These are phyloP conservation scores for Galemys pyrenaicus DNA, from an alignment of 2,113 vertebrate genomes.

Conservation along the genomic window DNA sequence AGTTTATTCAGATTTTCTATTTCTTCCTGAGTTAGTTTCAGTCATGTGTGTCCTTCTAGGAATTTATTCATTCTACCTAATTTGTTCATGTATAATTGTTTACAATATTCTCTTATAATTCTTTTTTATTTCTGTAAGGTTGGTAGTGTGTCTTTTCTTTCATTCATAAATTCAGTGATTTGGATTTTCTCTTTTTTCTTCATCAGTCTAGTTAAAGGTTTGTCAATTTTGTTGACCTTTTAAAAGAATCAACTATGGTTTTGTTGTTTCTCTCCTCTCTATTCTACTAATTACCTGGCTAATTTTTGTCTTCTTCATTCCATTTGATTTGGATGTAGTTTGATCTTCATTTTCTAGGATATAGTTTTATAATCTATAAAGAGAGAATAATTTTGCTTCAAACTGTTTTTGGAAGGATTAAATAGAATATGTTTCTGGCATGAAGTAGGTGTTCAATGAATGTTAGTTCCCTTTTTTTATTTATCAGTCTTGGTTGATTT, in stretches of 20 bases:
- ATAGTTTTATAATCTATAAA: not conserved
- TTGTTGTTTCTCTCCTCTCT: slow-evolving; percentile 22
- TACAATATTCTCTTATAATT: not conserved
- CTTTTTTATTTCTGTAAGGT: slow-evolving; percentile 6
- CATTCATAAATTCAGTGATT: slow-evolving; percentile 3
- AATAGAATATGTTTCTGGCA: not conserved
- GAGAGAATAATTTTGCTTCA: not conserved
- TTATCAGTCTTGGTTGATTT: not conserved
- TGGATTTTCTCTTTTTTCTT: not conserved
- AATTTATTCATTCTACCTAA: slow-evolving; percentile 18
- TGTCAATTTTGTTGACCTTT: not conserved
- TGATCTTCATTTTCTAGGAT: not conserved
- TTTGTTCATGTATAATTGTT: not conserved
- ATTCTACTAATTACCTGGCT: slow-evolving; percentile 25
- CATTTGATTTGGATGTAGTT: not conserved
- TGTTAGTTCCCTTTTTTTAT: not conserved
- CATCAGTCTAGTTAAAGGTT: not conserved
- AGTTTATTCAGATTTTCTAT: not conserved
- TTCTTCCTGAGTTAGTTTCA: slow-evolving; percentile 18
- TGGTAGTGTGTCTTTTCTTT: not conserved
- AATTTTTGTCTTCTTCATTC: not conserved
- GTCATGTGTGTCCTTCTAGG: not conserved
- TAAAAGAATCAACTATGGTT: not conserved
- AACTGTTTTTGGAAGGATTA: not conserved
- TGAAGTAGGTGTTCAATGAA: not conserved